These are phyloP conservation scores for Iselma pallidipennis DNA, from an alignment of 2,888 invertebrate species.

Conservation along the genomic window DNA sequence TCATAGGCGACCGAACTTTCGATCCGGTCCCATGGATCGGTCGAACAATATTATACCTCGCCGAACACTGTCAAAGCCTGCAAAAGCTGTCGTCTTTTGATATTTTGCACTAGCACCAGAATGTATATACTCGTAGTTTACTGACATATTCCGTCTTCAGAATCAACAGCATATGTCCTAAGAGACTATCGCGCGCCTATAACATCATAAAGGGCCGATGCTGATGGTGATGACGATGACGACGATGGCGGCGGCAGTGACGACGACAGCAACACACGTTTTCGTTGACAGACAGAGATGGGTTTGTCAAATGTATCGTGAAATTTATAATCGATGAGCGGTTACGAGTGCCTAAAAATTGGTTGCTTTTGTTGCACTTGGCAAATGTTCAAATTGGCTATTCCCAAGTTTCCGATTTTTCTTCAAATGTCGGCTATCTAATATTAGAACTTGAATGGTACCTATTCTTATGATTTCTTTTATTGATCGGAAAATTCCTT, in stretches of 20 bases:
- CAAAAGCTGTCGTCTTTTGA: constrained; percentile 50
- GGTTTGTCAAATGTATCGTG: constrained; percentile 42
- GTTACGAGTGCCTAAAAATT: constrained; percentile 31
- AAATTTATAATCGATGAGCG: constrained; percentile 42
- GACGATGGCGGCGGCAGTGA: constrained; percentile 1
- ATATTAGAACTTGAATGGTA: not conserved
- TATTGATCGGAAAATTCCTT: not conserved
- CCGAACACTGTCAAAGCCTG: constrained; percentile 52
- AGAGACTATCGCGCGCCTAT: not conserved
- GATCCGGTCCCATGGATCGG: constrained; percentile 41
- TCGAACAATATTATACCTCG: constrained; percentile 53
- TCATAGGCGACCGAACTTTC: constrained; percentile 48
- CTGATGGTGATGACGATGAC: not conserved
- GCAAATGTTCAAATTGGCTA: constrained; percentile 31
- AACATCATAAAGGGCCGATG: not conserved
- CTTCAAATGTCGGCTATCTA: not conserved
- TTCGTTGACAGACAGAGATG: constrained; percentile 36
- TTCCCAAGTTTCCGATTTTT: constrained; percentile 11
- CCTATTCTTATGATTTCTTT: not conserved
- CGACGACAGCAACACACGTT: constrained; percentile 1
- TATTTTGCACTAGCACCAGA: constrained; percentile 47
- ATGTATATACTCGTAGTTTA: constrained; percentile 40
- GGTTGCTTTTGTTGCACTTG: constrained; percentile 29
- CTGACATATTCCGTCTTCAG: constrained; percentile 27
- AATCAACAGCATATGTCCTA: not conserved